These are phyloP conservation scores for Florisuga fusca DNA, from an alignment of 2,797 vertebrate genomes.

Conservation along the genomic window DNA sequence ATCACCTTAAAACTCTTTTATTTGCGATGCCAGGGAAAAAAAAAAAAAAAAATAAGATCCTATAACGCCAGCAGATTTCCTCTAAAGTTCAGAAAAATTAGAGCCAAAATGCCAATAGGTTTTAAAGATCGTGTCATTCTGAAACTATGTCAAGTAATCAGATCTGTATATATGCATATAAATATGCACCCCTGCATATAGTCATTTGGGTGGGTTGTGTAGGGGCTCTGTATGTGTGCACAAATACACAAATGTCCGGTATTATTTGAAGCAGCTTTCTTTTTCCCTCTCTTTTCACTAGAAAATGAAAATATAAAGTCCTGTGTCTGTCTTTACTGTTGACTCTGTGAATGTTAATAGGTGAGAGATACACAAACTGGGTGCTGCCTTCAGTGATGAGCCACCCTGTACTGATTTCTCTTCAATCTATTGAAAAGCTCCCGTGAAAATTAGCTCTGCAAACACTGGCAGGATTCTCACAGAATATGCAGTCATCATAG, in stretches of 20 bases:
- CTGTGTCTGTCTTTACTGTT: rapidly evolving
- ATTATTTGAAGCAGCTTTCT: background rate
- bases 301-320: background rate
- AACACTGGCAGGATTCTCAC: background rate
- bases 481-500: background rate
- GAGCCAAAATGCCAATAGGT: background rate
- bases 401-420: background rate
- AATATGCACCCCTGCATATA: background rate
- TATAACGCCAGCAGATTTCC: background rate
- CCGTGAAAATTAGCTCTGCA: background rate
- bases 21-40: background rate
- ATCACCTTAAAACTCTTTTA: background rate
- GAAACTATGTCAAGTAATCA: background rate
- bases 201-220: background rate
- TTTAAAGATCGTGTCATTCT: background rate
- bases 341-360: background rate
- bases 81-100: background rate
- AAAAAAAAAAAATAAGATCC: background rate
- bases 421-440: background rate
- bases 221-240: background rate
- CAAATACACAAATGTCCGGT: background rate
- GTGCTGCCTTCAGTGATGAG: background rate
- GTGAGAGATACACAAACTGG: background rate
- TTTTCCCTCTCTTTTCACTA: background rate
- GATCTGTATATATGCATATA: background rate